Percentiles rank a stretch among this genome's conserved stretches.
These are phyloP conservation scores for Ctenomys sociabilis DNA, from an alignment of 2,113 vertebrate genomes.

Conservation along the genomic window DNA sequence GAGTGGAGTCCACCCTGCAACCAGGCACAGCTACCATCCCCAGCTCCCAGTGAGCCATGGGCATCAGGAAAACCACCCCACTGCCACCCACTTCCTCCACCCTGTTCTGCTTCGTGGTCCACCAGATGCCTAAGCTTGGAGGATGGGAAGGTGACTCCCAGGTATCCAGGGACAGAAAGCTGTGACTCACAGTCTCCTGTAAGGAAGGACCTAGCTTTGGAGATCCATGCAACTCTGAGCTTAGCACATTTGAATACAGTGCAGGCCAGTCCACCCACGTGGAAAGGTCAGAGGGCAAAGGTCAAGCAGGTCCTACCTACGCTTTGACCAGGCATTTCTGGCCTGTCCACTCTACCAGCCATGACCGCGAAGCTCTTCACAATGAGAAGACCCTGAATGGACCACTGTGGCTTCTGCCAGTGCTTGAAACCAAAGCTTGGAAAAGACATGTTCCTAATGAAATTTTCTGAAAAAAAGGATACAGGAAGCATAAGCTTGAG, in stretches of 20 bases:
- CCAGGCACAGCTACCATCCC: background rate
- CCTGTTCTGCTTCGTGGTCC: background rate
- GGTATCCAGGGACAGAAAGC: background rate
- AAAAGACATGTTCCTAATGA: background rate
- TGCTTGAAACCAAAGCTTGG: background rate
- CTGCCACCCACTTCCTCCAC: background rate
- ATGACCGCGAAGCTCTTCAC: background rate
- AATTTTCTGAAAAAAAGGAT: background rate
- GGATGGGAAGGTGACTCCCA: background rate
- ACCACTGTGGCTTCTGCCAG: background rate
- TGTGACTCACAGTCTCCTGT: background rate
- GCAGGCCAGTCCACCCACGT: accelerated
- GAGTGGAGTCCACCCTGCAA: background rate
- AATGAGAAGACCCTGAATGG: background rate
- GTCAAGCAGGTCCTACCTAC: too few relatives aligned
- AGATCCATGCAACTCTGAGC: background rate
- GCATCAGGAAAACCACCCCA: background rate
- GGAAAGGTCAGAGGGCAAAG: too few relatives aligned
- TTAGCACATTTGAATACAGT: too few relatives aligned
- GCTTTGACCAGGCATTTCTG: accelerated
- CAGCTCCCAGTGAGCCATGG: too few relatives aligned
- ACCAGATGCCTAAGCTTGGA: accelerated
- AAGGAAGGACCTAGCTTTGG: background rate
- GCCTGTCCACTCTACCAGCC: accelerated
- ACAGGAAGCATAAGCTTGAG: too few relatives aligned